phyloP scores from a whole-genome alignment of 2,113 vertebrate genomes.

The Ictalurus furcatus region DNA sequence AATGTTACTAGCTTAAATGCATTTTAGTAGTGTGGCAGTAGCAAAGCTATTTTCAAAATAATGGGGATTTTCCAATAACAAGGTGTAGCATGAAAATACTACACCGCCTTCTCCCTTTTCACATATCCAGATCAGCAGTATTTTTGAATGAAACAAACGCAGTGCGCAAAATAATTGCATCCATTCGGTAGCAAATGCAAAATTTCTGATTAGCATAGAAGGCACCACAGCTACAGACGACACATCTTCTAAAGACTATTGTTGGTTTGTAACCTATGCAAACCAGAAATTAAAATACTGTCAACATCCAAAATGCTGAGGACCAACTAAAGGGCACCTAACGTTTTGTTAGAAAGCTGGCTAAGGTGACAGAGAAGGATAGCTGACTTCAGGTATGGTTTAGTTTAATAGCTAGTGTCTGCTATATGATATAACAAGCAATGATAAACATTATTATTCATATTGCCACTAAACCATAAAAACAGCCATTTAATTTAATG shows the following conservation, averaged over 20 bases:
- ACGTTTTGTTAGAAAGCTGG: not conserved
- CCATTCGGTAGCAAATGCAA: not conserved
- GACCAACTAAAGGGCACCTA: not conserved
- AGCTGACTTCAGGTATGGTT: not conserved
- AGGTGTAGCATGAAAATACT: not conserved
- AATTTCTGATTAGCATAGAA: not conserved
- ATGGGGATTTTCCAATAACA: not conserved
- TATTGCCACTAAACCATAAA: not conserved
- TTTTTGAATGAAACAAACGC: not conserved
- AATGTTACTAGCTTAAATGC: not conserved
- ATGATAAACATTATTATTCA: not conserved
- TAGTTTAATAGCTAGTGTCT: not conserved
- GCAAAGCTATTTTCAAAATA: not conserved
- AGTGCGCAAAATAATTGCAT: not conserved
- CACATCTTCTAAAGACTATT: not conserved
- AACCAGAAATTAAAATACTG: not conserved
- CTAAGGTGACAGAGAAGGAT: not conserved
- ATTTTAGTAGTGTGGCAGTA: not conserved
- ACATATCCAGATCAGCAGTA: not conserved
- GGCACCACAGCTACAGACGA: not conserved
- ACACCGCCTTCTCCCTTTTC: not conserved
- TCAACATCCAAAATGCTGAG: not conserved
- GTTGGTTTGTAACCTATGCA: not conserved
- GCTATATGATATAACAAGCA: not conserved
- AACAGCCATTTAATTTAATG: not conserved